These are phyloP conservation scores for Meloidogyne exigua DNA, from an alignment of 1,140 invertebrate species.

Conservation along the genomic window DNA sequence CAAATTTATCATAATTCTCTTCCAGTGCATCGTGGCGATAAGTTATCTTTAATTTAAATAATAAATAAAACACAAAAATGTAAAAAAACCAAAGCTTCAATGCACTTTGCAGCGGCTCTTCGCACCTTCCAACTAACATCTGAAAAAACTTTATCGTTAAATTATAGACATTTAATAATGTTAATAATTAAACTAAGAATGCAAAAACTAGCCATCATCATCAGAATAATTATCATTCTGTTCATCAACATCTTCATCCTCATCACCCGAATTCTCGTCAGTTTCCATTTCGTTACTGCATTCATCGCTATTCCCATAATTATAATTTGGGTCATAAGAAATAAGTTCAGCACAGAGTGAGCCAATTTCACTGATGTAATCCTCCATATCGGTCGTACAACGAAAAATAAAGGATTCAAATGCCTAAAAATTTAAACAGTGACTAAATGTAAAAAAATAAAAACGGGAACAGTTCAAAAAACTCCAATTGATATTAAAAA, in stretches of 20 bases:
- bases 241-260: constrained; percentile 65
- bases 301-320: constrained; percentile 55
- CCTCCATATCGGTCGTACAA: constrained; percentile 43
- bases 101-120: constrained; percentile 89
- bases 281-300: constrained; percentile 49
- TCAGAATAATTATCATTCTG: constrained; percentile 70
- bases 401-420: constrained; percentile 50
- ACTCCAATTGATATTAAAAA: too few relatives aligned
- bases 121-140: constrained; percentile 97
- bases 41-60: constrained; percentile 63
- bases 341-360: constrained; percentile 33
- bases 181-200: too few relatives aligned
- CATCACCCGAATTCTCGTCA: constrained; percentile 64
- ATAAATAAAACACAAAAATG: not conserved
- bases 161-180: too few relatives aligned
- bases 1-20: constrained; percentile 78
- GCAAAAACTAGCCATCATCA: constrained; percentile 71
- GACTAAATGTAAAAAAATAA: constrained; percentile 4
- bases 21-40: constrained; percentile 84
- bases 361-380: constrained; percentile 31
- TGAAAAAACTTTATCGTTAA: not conserved
- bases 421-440: constrained; percentile 37
- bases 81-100: constrained; percentile 81
- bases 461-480: not conserved
- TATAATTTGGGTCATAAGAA: constrained; percentile 60